phyloP scores from a whole-genome alignment of 1,140 invertebrate species.

The Rhizoglyphus robini region DNA sequence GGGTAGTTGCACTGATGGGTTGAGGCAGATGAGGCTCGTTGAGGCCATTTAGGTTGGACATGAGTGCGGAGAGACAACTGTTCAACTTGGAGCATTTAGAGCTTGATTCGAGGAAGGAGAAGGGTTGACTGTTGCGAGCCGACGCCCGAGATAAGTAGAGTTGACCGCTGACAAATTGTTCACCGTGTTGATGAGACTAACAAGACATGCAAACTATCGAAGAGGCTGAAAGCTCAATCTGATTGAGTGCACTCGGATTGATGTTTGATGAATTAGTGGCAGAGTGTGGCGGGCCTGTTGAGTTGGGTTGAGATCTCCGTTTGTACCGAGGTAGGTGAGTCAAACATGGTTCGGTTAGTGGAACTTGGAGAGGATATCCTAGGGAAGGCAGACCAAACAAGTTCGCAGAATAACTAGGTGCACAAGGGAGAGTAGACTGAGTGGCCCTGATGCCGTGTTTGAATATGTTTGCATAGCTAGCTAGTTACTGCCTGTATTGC shows the following conservation, averaged over 20 bases:
- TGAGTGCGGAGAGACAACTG: background rate
- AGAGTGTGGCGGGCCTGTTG: background rate
- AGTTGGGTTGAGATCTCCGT: conserved; percentile 33
- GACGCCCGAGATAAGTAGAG: background rate
- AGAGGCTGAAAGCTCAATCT: conserved; percentile 4
- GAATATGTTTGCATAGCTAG: background rate
- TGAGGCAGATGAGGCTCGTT: too few species aligned
- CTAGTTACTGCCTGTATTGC: conserved; percentile 16
- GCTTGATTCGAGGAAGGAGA: background rate
- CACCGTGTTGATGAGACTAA: conserved; percentile 3
- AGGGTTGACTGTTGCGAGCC: conserved; percentile 1
- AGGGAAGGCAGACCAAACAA: conserved; percentile 26
- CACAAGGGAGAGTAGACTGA: background rate
- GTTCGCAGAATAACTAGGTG: conserved; percentile 19
- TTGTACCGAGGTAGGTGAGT: conserved; percentile 14
- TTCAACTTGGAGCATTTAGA: background rate
- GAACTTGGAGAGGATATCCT: conserved; percentile 42
- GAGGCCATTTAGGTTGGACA: background rate
- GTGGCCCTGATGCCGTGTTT: too few species aligned
- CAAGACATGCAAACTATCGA: background rate
- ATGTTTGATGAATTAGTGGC: conserved; percentile 4
- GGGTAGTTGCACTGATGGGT: background rate
- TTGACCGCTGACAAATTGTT: too few species aligned
- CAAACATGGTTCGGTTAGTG: background rate
- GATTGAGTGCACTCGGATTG: conserved; percentile 26